Evolutionary conservation across 2,113 vertebrate species (phyloP), one percentile per base, ranked within the genome.

Genomic region (Cairina moschata): DNA sequence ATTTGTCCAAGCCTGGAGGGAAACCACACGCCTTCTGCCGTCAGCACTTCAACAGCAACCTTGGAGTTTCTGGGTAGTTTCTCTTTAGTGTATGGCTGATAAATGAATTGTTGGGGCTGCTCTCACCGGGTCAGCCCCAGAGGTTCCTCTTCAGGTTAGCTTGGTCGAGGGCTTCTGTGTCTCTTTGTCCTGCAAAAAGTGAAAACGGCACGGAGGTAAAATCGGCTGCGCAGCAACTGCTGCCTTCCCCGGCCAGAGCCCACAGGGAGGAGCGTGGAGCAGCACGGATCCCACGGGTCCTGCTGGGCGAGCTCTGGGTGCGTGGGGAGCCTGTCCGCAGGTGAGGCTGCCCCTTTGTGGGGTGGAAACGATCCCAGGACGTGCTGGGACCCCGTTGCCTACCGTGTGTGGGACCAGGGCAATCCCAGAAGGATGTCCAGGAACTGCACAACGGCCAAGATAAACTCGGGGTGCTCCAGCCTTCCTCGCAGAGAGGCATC

Each of bases 401-500:
- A 0, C 42, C 5, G 13, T 40, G 40, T 40, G 40, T 40, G 40
- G 40, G 40, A 40, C 40, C 40, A 40, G 40, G 40, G 13, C 40
- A 40, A 40, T 40, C 40, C 40, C 40, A 40, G 40, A 40, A 40
- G 40, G 40, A 40, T 13, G 5, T 40, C 40, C 40, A 13, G 40
- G 40, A 40, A 13, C 40, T 40, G 40, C 40, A 40, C 12, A 5
- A 40, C 5, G 5, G 40, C 95, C 96, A 96, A 96, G 95, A 94
- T 93, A 95, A 96, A 95, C 90, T 92, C 40, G 89, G 88, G 74
- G 59, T 73, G 67, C 66, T 75, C 91, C 91, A 58, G 84, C 71
- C 77, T 94, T 92, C 86, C 91, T 92, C 91, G 94, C 18, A 66
- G 86, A 92, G 84, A 94, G 86, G 46, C 74, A 91, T 92, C 96